Percentiles rank a stretch among this genome's conserved stretches.
Conservation (phyloP, 2,888 invertebrate genomes). For the Nowickia ferox region DNA sequence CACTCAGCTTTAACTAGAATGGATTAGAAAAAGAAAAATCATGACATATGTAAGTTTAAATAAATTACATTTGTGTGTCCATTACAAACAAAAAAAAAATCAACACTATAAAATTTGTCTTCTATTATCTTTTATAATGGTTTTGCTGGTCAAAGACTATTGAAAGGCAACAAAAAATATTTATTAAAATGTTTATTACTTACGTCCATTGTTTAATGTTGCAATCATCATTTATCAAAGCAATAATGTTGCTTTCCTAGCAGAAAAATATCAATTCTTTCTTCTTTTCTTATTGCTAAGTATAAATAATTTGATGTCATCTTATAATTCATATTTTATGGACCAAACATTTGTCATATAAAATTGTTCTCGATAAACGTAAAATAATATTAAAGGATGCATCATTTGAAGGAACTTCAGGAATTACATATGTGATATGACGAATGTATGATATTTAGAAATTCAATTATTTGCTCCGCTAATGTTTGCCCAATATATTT, state of each 20-base stretch:
- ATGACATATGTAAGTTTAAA: conserved; percentile 49
- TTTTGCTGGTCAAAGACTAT: neutral
- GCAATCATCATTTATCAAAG: neutral
- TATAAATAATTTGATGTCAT: neutral
- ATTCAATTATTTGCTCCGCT: too few relatives aligned
- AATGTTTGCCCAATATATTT: too few relatives aligned
- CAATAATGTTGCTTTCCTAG: too few relatives aligned
- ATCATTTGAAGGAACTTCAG: too few relatives aligned
- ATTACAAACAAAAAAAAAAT: neutral
- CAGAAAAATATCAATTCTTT: too few relatives aligned
- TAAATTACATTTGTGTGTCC: conserved; percentile 16
- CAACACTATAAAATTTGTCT: neutral
- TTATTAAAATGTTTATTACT: neutral
- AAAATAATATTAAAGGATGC: neutral
- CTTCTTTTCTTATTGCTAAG: neutral
- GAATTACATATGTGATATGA: too few relatives aligned
- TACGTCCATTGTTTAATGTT: neutral
- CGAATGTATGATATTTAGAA: too few relatives aligned
- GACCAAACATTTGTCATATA: neutral
- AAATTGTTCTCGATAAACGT: neutral
- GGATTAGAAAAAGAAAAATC: conserved; percentile 29
- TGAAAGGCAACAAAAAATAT: neutral
- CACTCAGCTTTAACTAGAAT: neutral
- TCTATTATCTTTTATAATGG: neutral
- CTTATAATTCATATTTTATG: neutral